Base-by-base conservation (phyloP, 2,797 vertebrate genomes). In the Pseudomugil tenellus region DNA sequence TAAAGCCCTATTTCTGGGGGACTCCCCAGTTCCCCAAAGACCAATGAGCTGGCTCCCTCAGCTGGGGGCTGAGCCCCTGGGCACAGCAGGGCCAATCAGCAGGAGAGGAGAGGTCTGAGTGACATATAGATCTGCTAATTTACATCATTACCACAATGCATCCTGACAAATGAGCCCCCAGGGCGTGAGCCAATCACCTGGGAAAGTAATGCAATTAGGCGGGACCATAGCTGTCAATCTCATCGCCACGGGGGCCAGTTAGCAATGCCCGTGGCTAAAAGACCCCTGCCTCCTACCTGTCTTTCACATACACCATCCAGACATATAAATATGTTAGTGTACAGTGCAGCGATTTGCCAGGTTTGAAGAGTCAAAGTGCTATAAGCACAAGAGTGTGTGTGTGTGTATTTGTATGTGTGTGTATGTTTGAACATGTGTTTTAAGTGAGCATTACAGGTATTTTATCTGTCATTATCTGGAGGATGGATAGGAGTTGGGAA, bases 141-240 rank as follows among this genome's bases (percentile, higher is more conserved):
- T 94, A 92, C 91, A 91, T 92, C 89, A 90, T 93, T 92, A 93
- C 87, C 90, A 86, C 86, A 90, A 92, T 92, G 88, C 92, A 87
- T 88, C 87, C 83, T 77, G 89, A 94, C 93, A 94, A 93, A 93
- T 92, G 90, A 93, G 91, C 87, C 92, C 92, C 90, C 84, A 78
- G 92, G 94, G 93, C 85, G 72, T 11, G 78, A 82, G 89, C 91
- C 91, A 91, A 89, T 92, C 92, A 92, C 87, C 88, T 87, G 92
- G 92, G 91, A 93, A 86, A 85, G 88, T 95, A 95, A 95, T 94
- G 92, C 92, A 95, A 95, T 95, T 95, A 94, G 91, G 90, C 72
- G 87, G 89, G 88, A 92, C 92, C 92, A 90, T 76, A 91, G 91
- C 92, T 93, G 92, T 94, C 93, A 93, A 88, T 95, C 92, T 87